phyloP scores from a whole-genome alignment of 2,888 invertebrate genomes.

The Epirrhoe tristata region DNA sequence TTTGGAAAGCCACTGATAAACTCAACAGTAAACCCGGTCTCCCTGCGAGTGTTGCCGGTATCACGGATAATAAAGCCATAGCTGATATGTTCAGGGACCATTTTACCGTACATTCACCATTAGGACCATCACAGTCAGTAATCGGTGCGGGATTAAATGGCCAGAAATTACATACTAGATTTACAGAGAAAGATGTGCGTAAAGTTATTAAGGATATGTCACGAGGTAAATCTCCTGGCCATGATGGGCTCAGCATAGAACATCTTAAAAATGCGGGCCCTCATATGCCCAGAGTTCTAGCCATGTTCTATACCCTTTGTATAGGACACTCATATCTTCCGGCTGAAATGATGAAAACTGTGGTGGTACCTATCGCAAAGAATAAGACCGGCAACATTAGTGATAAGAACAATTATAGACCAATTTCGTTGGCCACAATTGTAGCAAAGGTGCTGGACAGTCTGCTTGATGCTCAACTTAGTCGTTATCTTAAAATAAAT shows the following conservation, averaged over 20 bases:
- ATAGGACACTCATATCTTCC: not conserved
- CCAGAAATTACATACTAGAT: not conserved
- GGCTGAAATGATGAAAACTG: not conserved
- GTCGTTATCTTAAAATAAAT: no score
- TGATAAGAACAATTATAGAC: not conserved
- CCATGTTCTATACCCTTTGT: not conserved
- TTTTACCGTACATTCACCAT: constrained; percentile 1
- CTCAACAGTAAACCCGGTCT: constrained; percentile 1
- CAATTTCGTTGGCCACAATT: not conserved
- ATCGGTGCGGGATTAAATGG: not conserved
- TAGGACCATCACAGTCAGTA: constrained; percentile 7
- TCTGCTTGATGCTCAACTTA: no score
- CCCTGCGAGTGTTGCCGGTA: constrained; percentile 3
- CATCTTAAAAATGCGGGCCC: not conserved
- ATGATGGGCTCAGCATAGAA: not conserved
- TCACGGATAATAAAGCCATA: not conserved
- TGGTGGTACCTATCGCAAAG: not conserved
- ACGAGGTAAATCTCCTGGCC: not conserved
- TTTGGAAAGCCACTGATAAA: no score
- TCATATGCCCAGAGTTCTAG: not conserved
- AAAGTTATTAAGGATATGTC: not conserved
- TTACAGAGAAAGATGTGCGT: not conserved
- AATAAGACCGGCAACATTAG: not conserved
- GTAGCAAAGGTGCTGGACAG: no score
- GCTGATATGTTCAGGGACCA: constrained; percentile 7